Conservation (phyloP, 2,888 invertebrate species). For the Desoria tigrina region DNA sequence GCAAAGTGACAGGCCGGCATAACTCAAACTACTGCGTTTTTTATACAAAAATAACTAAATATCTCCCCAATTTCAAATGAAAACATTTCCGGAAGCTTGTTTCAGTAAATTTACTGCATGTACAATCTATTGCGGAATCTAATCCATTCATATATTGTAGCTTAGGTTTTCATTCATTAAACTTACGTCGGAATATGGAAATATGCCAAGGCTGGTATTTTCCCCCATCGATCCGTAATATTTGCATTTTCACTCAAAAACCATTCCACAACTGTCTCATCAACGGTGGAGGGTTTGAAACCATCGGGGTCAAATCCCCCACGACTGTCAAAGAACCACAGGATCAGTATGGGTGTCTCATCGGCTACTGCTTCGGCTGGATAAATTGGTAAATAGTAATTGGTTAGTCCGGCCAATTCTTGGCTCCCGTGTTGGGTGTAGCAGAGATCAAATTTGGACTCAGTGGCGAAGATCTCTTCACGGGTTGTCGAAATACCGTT, state of each 20-base stretch:
- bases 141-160: no score
- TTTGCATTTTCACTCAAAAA: constrained; percentile 17
- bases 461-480: constrained; percentile 28
- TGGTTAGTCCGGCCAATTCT: constrained; percentile 27
- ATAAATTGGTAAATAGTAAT: constrained; percentile 32
- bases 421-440: constrained; percentile 19
- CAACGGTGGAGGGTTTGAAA: constrained; percentile 24
- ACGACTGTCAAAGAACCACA: constrained; percentile 38
- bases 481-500: constrained; percentile 28
- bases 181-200: constrained; percentile 39
- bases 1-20: no score
- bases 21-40: no score
- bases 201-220: constrained; percentile 30
- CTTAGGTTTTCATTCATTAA: neutral
- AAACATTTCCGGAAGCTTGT: no score
- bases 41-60: no score
- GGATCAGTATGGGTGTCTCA: constrained; percentile 23
- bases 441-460: constrained; percentile 21
- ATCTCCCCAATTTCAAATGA: no score
- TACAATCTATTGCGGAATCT: no score
- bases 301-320: constrained; percentile 34
- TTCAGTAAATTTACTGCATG: no score
- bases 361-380: neutral
- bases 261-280: constrained; percentile 28
- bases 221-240: constrained; percentile 24